Evolutionary conservation across 2,797 vertebrate genomes (phyloP).

Genomic region (Antrozous pallidus): DNA sequence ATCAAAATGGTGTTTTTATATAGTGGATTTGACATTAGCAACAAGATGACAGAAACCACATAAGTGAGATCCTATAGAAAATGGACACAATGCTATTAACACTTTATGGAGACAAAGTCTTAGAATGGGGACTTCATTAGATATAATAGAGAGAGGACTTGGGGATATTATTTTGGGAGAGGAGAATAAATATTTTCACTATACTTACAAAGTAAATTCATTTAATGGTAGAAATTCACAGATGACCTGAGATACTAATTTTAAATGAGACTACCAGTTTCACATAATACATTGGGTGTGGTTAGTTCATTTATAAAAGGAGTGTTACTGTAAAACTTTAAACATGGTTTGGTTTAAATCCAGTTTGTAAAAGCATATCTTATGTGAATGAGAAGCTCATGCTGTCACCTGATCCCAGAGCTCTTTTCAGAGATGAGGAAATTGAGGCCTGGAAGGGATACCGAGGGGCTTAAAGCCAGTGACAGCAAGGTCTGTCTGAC

Average conservation of each 20-base stretch:
- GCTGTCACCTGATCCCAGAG: neutral
- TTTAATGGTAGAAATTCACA: neutral
- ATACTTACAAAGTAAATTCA: neutral
- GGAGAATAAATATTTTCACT: neutral
- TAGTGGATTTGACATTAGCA: neutral
- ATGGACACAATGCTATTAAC: neutral
- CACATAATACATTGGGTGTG: neutral
- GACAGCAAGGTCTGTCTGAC: neutral
- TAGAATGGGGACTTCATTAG: neutral
- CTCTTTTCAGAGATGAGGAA: neutral
- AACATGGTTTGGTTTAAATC: neutral
- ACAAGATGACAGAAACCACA: neutral
- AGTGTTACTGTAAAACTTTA: neutral
- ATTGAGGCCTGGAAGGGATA: neutral
- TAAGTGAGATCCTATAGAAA: neutral
- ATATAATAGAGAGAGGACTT: neutral
- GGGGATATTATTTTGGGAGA: neutral
- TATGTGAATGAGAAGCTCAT: neutral
- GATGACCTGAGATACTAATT: neutral
- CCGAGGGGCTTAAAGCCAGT: neutral
- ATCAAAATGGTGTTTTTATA: neutral
- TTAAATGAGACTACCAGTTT: conserved; percentile 15
- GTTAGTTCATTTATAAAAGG: conserved; percentile 29
- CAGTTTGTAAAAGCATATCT: neutral
- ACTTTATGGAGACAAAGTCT: neutral